These are phyloP conservation scores for Danio rerio DNA, from an alignment of 2,113 vertebrate species.

Conservation along the genomic window DNA sequence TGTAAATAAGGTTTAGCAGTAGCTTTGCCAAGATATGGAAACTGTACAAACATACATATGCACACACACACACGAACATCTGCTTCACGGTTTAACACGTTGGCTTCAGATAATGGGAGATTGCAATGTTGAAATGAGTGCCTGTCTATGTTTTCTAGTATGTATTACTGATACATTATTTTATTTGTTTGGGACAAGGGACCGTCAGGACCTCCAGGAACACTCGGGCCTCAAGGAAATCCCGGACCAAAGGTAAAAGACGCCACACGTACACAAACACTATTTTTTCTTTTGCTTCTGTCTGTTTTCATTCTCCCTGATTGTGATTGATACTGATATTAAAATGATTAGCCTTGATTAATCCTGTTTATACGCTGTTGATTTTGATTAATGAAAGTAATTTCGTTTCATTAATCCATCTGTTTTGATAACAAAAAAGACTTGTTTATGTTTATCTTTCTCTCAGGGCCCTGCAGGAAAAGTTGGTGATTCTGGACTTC, in stretches of 20 bases:
- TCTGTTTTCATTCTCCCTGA: neutral
- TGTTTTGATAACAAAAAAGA: neutral
- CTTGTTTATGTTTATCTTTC: neutral
- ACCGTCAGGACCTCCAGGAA: slow-evolving; percentile 84
- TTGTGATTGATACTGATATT: neutral
- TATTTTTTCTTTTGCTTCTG: slow-evolving; percentile 4
- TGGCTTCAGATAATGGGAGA: neutral
- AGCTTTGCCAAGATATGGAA: neutral
- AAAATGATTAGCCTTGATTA: neutral
- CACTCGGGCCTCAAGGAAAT: slow-evolving; percentile 86
- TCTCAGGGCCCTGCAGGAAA: slow-evolving; percentile 85
- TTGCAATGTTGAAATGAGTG: neutral
- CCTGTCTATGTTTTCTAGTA: neutral
- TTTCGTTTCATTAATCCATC: neutral
- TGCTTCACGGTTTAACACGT: neutral
- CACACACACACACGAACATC: neutral
- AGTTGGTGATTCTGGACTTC: slow-evolving; percentile 83
- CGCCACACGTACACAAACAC: slow-evolving; percentile 16
- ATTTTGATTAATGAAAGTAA: slow-evolving; percentile 2
- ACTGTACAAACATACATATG: neutral
- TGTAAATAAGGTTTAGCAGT: slow-evolving; percentile 1
- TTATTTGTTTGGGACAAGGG: slow-evolving; percentile 80
- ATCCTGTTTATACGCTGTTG: neutral
- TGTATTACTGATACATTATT: slow-evolving; percentile 45
- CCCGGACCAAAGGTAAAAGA: slow-evolving; percentile 86